A percentile compares a stretch with the other conserved stretches of the same genome.
phyloP scores from a whole-genome alignment of 1,140 invertebrate genomes.

The Doryteuthis pealeii region DNA sequence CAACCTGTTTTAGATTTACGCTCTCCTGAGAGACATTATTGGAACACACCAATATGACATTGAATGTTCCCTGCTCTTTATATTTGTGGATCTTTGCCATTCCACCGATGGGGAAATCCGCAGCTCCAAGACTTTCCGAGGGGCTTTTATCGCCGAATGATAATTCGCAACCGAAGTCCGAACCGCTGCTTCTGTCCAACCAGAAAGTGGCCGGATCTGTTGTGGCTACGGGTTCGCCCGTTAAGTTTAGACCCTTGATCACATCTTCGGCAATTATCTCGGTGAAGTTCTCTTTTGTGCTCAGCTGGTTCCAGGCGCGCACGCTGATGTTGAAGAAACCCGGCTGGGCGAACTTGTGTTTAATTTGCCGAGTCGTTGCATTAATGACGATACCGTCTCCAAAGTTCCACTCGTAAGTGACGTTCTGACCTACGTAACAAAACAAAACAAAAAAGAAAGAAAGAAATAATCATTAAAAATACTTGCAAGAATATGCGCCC shows the following conservation, averaged over 20 bases:
- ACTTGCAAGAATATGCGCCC: too few species aligned
- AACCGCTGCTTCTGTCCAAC: slow-evolving; percentile 31
- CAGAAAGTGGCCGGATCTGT: slow-evolving; percentile 14
- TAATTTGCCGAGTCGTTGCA: slow-evolving; percentile 12
- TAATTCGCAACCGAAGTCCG: slow-evolving; percentile 37
- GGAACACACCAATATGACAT: slow-evolving; percentile 30
- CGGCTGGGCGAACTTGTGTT: slow-evolving; percentile 13
- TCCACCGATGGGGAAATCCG: slow-evolving; percentile 15
- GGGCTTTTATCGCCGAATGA: slow-evolving; percentile 28
- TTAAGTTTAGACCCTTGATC: slow-evolving; percentile 25
- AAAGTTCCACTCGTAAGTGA: slow-evolving; percentile 37
- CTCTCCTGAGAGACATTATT: slow-evolving; percentile 31
- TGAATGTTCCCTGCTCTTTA: slow-evolving; percentile 17
- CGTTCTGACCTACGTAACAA: slow-evolving; percentile 35
- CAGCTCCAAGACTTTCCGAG: slow-evolving; percentile 10
- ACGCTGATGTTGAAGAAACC: slow-evolving; percentile 31
- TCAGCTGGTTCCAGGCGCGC: slow-evolving; percentile 34
- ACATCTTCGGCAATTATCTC: slow-evolving; percentile 28
- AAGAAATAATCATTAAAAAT: too few species aligned
- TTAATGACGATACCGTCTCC: slow-evolving; percentile 21
- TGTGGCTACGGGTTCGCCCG: slow-evolving; percentile 4
- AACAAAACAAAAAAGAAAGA: neutral
- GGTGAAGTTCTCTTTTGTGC: slow-evolving; percentile 36
- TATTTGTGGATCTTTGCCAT: slow-evolving; percentile 22
- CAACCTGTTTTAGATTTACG: neutral